Base-by-base conservation (phyloP, 2,797 vertebrate genomes). In the Neoniphon sammara region DNA sequence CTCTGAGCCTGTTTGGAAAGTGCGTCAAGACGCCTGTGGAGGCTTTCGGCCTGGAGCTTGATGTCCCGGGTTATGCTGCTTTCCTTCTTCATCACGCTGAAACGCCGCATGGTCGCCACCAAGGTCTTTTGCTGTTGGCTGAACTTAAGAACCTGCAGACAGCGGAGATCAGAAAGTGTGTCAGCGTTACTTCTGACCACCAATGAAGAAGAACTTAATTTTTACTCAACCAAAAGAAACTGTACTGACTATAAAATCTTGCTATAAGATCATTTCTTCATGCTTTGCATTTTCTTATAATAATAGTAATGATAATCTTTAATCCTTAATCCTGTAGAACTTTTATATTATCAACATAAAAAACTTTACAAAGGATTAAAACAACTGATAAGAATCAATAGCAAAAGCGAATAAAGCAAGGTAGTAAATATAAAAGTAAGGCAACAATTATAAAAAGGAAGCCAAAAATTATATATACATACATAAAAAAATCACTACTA, bases 31-130 rank as follows among this genome's bases (percentile, higher is more conserved):
- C 92, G 82, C 23, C 91, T 95, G 53, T 94, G 91, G 23, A 98
- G 79, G 36, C 94, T 94, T 71, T 98, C 97, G 0, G 97, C 96
- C 81, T 94, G 94, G 7, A 92, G 77, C 91, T 98, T 98, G 87
- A 98, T 97, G 80, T 95, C 95, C 73, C 93, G 93, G 0, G 95
- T 95, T 62, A 94, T 78, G 76, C 94, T 96, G 65, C 95, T 96
- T 72, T 99, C 97, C 87, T 95, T 97, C 82, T 98, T 98, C 84
- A 98, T 96, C 75, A 97, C 90, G 2, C 98, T 99, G 89, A 99
- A 97, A 11, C 96, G 94, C 63, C 96, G 94, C 96, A 98, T 98
- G 6, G 96, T 93, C 52, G 96, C 95, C 69, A 97, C 85, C 3
- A 98, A 87, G 49, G 87, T 94, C 84, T 94, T 96, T 70, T 98